Evolutionary conservation across 2,888 invertebrate genomes (phyloP).

Genomic region (Agonopterix subpropinquella): DNA sequence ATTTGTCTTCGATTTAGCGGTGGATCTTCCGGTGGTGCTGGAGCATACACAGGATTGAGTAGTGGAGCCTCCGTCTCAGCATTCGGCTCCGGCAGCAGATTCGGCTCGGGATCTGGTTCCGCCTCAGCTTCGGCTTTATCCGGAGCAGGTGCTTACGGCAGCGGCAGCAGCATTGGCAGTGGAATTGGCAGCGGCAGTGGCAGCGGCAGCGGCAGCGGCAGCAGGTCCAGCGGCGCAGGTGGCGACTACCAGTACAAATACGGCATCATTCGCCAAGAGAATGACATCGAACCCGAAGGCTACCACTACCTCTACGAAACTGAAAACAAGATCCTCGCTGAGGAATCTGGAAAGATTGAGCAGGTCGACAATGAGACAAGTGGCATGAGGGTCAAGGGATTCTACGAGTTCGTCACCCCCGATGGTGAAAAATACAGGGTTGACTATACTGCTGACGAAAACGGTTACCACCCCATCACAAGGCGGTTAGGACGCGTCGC

Average conservation of each 20-base stretch:
- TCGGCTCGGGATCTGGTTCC: constrained; percentile 6
- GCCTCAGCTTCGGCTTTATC: constrained; percentile 3
- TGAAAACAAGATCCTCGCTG: constrained; percentile 66
- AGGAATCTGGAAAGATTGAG: constrained; percentile 58
- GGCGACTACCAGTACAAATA: constrained; percentile 53
- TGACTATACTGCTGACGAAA: constrained; percentile 66
- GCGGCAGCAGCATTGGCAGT: constrained; percentile 1
- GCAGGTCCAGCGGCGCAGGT: constrained; percentile 5
- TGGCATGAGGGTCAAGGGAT: constrained; percentile 53
- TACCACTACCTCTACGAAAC: constrained; percentile 69
- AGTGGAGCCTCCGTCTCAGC: neutral
- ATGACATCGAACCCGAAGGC: constrained; percentile 46
- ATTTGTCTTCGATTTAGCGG: no score
- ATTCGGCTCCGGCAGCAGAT: constrained; percentile 2
- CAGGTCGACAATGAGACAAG: constrained; percentile 41
- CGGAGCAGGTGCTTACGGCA: neutral
- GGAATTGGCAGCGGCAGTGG: constrained; percentile 3
- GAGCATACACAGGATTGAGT: constrained; percentile 2
- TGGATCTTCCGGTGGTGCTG: constrained; percentile 26
- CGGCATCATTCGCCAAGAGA: constrained; percentile 61
- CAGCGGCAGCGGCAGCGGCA: constrained; percentile 1
- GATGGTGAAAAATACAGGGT: constrained; percentile 65
- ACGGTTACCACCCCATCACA: constrained; percentile 45
- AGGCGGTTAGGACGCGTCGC: no score
- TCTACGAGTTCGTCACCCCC: constrained; percentile 60